Base-by-base conservation (phyloP, 2,797 vertebrate species). In the Tragelaphus eurycerus region DNA sequence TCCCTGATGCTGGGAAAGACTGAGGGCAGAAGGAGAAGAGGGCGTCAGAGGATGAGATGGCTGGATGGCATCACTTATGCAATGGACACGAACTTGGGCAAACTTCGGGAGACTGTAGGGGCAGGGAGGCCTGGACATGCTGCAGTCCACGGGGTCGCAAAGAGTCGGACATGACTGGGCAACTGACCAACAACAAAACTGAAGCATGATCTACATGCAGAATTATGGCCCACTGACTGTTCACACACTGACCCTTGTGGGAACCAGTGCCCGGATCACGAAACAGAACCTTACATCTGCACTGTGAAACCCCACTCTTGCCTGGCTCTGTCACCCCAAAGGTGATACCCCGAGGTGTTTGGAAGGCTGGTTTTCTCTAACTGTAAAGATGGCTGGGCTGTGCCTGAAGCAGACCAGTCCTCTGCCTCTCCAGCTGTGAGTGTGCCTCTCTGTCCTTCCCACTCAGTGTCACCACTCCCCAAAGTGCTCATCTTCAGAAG, bases 61-160 rank as follows among this genome's bases (percentile, higher is more conserved):
- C n/a, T 34, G n/a, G 17, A 71, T 23, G n/a, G 64, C 4, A 21
- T 38, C 64, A 71, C 64, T 21, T 10, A 38, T 21, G 34, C 64
- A 12, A 23, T 11, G 19, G 4, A 71, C n/a, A 21, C 1, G 64
- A 71, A 21, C 19, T 71, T 38, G 64, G 64, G n/a, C n/a, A 38
- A 21, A 34, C 19, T 71, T n/a, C 5, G 0, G n/a, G n/a, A 38
- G 19, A 38, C 0, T 0, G n/a, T 6, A 4, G 64, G n/a, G 10
- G 21, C n/a, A 38, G 64, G n/a, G 64, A 38, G 19, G 64, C 64
- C 64, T 21, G 64, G 64, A n/a, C 4, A 4, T 34, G 64, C 64
- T 38, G 64, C 64, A 71, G 17, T 21, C 64, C 34, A 21, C 2
- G 4, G 64, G 10, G 17, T 38, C 5, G 11, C n/a, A 38, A 21